A percentile compares a stretch with the other conserved stretches of the same genome.
phyloP scores from a whole-genome alignment of 1,140 invertebrate species.

The Aphidius ervi region DNA sequence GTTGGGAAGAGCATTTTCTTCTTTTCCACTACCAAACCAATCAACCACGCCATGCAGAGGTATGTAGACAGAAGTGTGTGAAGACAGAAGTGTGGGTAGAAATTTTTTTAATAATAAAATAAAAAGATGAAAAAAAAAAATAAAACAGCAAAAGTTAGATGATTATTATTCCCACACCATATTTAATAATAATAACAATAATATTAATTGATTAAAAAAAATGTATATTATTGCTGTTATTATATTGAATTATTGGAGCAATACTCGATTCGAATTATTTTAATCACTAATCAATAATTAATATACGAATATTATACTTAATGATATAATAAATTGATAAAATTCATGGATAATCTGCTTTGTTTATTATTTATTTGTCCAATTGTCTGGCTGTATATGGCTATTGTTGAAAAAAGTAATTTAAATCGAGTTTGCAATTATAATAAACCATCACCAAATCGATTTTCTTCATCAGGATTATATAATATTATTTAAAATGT shows the following conservation, averaged over 20 bases:
- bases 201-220: too few relatives aligned
- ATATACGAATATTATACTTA: not conserved
- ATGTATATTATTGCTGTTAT: slow-evolving; percentile 32
- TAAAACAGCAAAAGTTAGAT: slow-evolving; percentile 50
- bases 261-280: slow-evolving; percentile 36
- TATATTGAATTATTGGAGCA: slow-evolving; percentile 23
- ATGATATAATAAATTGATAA: too few relatives aligned
- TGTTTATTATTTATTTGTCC: not conserved
- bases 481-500: slow-evolving; percentile 20
- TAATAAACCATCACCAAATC: slow-evolving; percentile 39
- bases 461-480: slow-evolving; percentile 2
- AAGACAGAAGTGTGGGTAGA: slow-evolving; percentile 54
- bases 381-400: not conserved
- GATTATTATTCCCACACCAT: slow-evolving; percentile 51
- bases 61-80: slow-evolving; percentile 53
- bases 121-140: slow-evolving; percentile 46
- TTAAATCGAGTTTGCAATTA: slow-evolving; percentile 39
- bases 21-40: slow-evolving; percentile 63
- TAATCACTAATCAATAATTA: not conserved
- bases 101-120: slow-evolving; percentile 54
- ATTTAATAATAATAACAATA: not conserved
- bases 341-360: not conserved
- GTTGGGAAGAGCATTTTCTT: slow-evolving; percentile 67
- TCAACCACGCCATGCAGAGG: slow-evolving; percentile 59
- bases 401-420: slow-evolving; percentile 25